A percentile compares a stretch with the other conserved stretches of the same genome.
Conservation (phyloP, 2,113 vertebrate species). For the Saccopteryx bilineata region DNA sequence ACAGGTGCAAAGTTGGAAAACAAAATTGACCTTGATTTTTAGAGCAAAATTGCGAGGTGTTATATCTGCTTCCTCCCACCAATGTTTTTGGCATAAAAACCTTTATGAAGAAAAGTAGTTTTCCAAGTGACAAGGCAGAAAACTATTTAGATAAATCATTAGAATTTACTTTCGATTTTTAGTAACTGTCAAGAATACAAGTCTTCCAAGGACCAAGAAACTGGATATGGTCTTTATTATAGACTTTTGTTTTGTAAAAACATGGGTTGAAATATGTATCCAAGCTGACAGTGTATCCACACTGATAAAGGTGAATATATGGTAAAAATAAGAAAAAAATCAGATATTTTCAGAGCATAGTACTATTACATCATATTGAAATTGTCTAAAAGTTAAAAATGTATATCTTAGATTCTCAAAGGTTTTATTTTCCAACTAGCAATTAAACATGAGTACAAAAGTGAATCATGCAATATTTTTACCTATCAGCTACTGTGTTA, state of each 20-base stretch:
- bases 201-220: slow-evolving; percentile 65
- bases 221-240: background rate
- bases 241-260: slow-evolving; percentile 23
- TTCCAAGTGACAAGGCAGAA: slow-evolving; percentile 53
- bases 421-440: slow-evolving; percentile 76
- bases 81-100: slow-evolving; percentile 25
- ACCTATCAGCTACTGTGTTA: slow-evolving; percentile 65
- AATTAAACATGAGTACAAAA: slow-evolving; percentile 78
- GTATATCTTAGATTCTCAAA: slow-evolving; percentile 63
- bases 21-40: slow-evolving; percentile 47
- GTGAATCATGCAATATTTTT: slow-evolving; percentile 80
- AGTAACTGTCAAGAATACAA: slow-evolving; percentile 47
- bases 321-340: slow-evolving; percentile 61
- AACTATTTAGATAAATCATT: slow-evolving; percentile 55
- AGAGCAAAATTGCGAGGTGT: slow-evolving; percentile 63
- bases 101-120: slow-evolving; percentile 57
- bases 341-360: slow-evolving; percentile 45
- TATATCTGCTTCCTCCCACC: background rate
- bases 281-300: slow-evolving; percentile 68
- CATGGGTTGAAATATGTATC: slow-evolving; percentile 68
- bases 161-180: slow-evolving; percentile 47
- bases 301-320: slow-evolving; percentile 38
- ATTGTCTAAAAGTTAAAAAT: slow-evolving; percentile 81
- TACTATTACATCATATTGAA: slow-evolving; percentile 66
- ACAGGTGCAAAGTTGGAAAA: slow-evolving; percentile 47